Base-by-base conservation (phyloP, 1,140 invertebrate species). In the Drosophila nikananu region DNA sequence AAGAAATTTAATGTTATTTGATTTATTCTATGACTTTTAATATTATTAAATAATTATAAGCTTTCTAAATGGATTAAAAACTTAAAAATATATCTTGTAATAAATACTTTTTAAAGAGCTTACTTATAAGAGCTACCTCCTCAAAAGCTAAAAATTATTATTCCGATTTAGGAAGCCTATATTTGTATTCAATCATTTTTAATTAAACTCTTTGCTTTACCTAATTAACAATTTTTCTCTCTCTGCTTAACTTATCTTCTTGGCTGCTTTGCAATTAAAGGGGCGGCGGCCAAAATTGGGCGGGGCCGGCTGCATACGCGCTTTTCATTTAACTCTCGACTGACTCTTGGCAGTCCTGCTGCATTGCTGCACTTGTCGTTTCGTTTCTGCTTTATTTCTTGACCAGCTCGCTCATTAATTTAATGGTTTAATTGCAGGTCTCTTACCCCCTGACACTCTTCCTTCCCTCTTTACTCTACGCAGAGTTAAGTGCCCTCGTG, bases 361-460 rank as follows among this genome's bases (percentile, higher is more conserved):
- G 48, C 59, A 46, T 27, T 68, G 60, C 51, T 67, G 68, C 44
- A 72, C 76, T 66, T 76, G 80, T 68, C 64, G 27, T 58, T 25
- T 68, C 64, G 27, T 58, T 44, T 42, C 41, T 63, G 27, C 63
- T 63, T 68, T 62, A 66, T 73, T 73, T 66, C 78, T 63, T 39
- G 30, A 55, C 77, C 70, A 64, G 82, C 81, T 84, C 70, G 84
- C 62, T 64, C 86, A 89, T 89, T 89, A 84, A 89, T 76, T 90
- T 89, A 89, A 89, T 90, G 84, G 84, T 89, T 90, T 89, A 89
- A 89, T 89, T 90, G 84, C 79, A 62, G 84, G 64, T 83, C 49
- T 77, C 30, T 35, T 57, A 21, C 39, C 58, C 39, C 58, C 46
- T 52, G 39, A 27, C 59, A 32, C 37, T 57, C 35, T 41, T 12